Base-by-base conservation (phyloP, 1,140 invertebrate genomes). In the Limonius californicus region DNA sequence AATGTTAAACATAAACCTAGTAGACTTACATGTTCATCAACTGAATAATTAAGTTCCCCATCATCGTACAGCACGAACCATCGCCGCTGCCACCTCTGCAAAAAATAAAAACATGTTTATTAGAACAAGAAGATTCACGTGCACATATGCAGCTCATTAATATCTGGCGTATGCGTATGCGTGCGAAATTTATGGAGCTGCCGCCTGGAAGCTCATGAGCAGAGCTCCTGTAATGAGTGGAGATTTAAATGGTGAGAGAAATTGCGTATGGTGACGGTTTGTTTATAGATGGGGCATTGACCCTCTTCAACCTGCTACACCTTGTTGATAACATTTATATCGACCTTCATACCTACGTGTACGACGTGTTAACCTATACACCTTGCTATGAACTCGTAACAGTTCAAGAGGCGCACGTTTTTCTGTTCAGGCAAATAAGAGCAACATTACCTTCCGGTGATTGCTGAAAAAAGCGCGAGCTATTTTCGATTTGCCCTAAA, bases 41-140 rank as follows among this genome's bases (percentile, higher is more conserved):
- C 85, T 2, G 94, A 95, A 76, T 95, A 98, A 45, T 92, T 95
- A 11, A 98, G 83, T 78, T 97, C 95, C 30, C 95, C 95, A 78
- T 98, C 94, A 79, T 97, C 94, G 80, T 95, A 97, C 6, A 98
- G 83, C n/a, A 95, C 89, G 81, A 98, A 98, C 90, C 94, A 98
- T 74, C 95, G 82, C 74, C 95, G 82, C 79, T 98, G 95, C 95
- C 95, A 98, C 84, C 95, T 85, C 93, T 97, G 84, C 16, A 91
- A 91, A 74, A 81, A 39, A 19, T 6, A 50, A 50, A 50, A 18
- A 50, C 4, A 50, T 50, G 15, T 18, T 50, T 16, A 50, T 50
- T 50, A 50, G 45, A 19, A 21, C 15, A 50, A 45, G 16, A 45
- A 45, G 42, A 15, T 50, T n/a, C 8, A 21, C 14, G 16, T 12